Evolutionary conservation across 2,113 vertebrate species (phyloP).

Genomic region (Zosterops pallidus): DNA sequence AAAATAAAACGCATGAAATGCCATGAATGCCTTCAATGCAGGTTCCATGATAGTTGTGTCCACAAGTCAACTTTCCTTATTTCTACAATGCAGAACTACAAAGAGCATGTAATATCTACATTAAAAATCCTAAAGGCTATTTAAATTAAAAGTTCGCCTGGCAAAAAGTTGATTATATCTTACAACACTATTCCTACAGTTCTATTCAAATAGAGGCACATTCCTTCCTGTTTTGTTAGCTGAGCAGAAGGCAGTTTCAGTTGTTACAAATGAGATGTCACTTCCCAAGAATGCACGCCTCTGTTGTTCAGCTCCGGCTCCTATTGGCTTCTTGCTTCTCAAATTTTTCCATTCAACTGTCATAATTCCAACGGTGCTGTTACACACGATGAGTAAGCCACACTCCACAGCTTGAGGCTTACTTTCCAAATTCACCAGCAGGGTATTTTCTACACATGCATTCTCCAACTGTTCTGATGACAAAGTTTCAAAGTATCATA

Average conservation of each 20-base stretch:
- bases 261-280: conserved; percentile 43
- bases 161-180: neutral
- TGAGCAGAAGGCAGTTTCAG: conserved; percentile 29
- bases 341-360: conserved; percentile 51
- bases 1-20: neutral
- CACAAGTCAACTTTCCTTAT: neutral
- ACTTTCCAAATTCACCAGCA: neutral
- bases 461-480: neutral
- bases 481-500: neutral
- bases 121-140: neutral
- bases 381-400: neutral
- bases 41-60: neutral
- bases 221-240: conserved; percentile 33
- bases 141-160: neutral
- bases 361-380: neutral
- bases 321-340: conserved; percentile 40
- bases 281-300: conserved; percentile 50
- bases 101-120: accelerated
- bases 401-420: neutral
- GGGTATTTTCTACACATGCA: neutral
- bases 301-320: neutral
- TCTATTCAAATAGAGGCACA: neutral
- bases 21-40: neutral
- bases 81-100: neutral
- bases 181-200: neutral